Base-by-base conservation (phyloP, 2,888 invertebrate species). In the Leptopilina drosophilae region DNA sequence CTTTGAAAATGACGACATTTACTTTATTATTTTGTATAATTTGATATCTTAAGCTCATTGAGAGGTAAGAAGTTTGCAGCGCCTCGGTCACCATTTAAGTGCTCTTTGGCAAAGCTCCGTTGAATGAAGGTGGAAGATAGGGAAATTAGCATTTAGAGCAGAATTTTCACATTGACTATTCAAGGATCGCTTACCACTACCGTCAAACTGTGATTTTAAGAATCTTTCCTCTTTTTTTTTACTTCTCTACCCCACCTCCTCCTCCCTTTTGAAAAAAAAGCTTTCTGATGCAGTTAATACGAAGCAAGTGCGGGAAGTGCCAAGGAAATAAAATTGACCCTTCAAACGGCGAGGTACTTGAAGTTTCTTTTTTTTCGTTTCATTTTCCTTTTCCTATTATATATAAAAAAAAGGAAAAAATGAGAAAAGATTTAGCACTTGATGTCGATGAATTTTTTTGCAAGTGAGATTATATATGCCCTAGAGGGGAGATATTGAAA, bases 91-190 rank as follows among this genome's bases (percentile, higher is more conserved):
- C 75, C 73, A 78, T 64, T 64, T 69, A 75, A 77, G 26, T 59
- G 78, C 78, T 78, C 80, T 75, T 82, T 80, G 75, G 81, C 78
- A 78, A 82, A 84, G 83, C 79, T 78, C 78, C 67, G 14, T 6
- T 75, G 78, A 78, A 77, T 80, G 80, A 80, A 81, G 79, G 67
- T 81, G 78, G 86, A 85, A 85, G 87, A 87, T 86, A 87, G 84
- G 84, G 82, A 84, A 86, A 87, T 88, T 87, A 88, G 87, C 88
- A 88, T 88, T 87, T 87, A 87, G 84, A 88, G 83, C 82, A 84
- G 83, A 84, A 87, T 86, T 84, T 85, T 85, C 56, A 73, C 73
- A 73, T 73, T 73, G 73, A 73, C 73, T 73, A 73, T 73, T 73
- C 73, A 73, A 56, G 69, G 14, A 73, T 73, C 73, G 73, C 56